Percentiles rank a stretch among this genome's conserved stretches.
These are phyloP conservation scores for Parnassius apollo DNA, from an alignment of 2,888 invertebrate species.

Conservation along the genomic window DNA sequence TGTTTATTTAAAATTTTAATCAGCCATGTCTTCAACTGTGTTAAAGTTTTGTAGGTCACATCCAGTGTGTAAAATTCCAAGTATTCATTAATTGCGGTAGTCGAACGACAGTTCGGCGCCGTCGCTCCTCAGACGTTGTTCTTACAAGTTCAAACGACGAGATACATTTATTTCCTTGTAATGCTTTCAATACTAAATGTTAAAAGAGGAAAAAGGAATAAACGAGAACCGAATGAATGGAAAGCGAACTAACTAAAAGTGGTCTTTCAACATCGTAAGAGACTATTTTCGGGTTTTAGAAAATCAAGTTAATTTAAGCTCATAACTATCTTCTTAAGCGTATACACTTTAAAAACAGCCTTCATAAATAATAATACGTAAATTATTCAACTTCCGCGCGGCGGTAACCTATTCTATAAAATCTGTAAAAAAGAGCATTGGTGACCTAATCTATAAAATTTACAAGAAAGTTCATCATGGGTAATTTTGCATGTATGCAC, in stretches of 20 bases:
- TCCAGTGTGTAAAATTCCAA: conserved; percentile 24
- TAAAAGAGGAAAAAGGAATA: conserved; percentile 22
- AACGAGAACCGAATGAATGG: conserved; percentile 20
- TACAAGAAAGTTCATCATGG: too few relatives aligned
- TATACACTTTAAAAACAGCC: too few relatives aligned
- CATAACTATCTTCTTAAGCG: not conserved
- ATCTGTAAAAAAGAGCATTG: too few relatives aligned
- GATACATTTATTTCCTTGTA: conserved; percentile 32
- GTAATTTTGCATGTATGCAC: too few relatives aligned
- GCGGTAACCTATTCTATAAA: too few relatives aligned
- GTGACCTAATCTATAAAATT: too few relatives aligned
- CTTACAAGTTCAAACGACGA: conserved; percentile 28
- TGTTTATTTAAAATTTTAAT: too few relatives aligned
- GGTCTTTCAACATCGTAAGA: conserved; percentile 17
- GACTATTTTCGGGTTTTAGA: conserved; percentile 5
- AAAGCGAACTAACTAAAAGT: conserved; percentile 15
- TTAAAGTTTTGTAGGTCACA: conserved; percentile 9
- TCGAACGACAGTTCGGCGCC: conserved; percentile 36
- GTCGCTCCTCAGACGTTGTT: conserved; percentile 29
- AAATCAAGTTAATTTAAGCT: conserved; percentile 9
- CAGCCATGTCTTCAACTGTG: not conserved
- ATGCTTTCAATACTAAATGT: conserved; percentile 42
- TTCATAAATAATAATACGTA: not conserved
- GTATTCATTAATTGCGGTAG: conserved; percentile 36
- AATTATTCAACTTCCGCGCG: not conserved